These are phyloP conservation scores for Spicauda simplicius DNA, from an alignment of 2,888 invertebrate genomes.

Conservation along the genomic window DNA sequence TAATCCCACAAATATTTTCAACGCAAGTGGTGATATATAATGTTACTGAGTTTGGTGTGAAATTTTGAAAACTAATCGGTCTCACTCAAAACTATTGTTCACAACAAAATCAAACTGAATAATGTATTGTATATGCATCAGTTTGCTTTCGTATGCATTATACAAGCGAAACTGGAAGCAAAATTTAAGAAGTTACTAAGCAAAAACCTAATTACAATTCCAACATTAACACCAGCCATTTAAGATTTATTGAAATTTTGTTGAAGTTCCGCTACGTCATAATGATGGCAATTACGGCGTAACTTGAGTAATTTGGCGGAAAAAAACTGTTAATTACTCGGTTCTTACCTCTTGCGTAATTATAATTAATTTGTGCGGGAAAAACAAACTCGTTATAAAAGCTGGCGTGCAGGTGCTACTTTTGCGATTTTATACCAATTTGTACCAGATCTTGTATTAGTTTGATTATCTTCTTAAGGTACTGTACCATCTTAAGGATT, in stretches of 20 bases:
- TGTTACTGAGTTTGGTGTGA: too few species aligned
- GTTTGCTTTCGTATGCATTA: too few species aligned
- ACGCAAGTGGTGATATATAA: too few species aligned
- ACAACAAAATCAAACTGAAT: too few species aligned
- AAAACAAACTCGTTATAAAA: background rate
- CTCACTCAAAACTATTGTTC: too few species aligned
- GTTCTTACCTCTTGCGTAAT: slow-evolving; percentile 2
- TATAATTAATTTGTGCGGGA: slow-evolving; percentile 8
- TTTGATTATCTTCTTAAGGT: too few species aligned
- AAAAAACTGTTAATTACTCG: slow-evolving; percentile 17
- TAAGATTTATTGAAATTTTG: slow-evolving; percentile 6
- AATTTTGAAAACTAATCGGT: too few species aligned
- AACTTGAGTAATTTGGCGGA: slow-evolving; percentile 6
- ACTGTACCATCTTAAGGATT: too few species aligned
- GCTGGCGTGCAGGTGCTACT: background rate
- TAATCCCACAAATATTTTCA: too few species aligned
- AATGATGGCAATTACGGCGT: slow-evolving; percentile 12
- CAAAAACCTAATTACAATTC: slow-evolving; percentile 1
- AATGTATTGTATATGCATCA: too few species aligned
- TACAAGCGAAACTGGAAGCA: background rate
- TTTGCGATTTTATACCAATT: background rate
- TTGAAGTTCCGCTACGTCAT: slow-evolving; percentile 13
- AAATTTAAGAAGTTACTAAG: background rate
- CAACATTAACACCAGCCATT: slow-evolving; percentile 2
- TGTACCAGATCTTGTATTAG: background rate